Evolutionary conservation across 2,113 vertebrate genomes (phyloP).

Genomic region (Aspiorhynchus laticeps): DNA sequence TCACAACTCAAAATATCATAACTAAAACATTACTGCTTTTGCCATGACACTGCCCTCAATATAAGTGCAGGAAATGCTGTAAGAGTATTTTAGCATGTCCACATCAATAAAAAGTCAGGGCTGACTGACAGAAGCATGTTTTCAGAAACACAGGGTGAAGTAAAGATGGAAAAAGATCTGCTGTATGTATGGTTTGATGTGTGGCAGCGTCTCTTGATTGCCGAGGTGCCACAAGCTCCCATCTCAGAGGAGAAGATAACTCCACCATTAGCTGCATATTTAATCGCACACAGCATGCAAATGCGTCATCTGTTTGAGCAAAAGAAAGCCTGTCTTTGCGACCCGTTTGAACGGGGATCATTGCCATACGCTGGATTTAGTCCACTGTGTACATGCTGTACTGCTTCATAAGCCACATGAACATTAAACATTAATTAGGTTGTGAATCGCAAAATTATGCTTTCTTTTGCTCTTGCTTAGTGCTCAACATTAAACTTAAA

Average conservation of each 20-base stretch:
- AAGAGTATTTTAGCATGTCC: background rate
- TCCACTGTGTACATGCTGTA: background rate
- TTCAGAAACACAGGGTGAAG: background rate
- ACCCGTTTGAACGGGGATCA: conserved; percentile 58
- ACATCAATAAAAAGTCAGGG: background rate
- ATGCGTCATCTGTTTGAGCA: conserved; percentile 62
- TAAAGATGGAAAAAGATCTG: background rate
- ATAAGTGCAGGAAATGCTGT: background rate
- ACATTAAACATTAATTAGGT: background rate
- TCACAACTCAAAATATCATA: background rate
- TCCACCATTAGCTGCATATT: conserved; percentile 23
- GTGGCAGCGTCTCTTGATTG: conserved; percentile 33
- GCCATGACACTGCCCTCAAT: background rate
- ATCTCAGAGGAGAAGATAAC: conserved; percentile 15
- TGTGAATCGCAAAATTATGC: background rate
- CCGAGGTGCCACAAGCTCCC: conserved; percentile 35
- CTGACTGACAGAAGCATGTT: background rate
- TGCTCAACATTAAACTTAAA: conserved; percentile 61
- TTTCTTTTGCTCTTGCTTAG: background rate
- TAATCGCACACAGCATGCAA: conserved; percentile 20
- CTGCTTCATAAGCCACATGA: background rate
- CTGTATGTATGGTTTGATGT: background rate
- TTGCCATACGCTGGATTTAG: conserved; percentile 51
- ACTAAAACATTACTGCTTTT: background rate
- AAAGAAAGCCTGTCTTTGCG: conserved; percentile 15